Evolutionary conservation across 2,797 vertebrate species (phyloP), one percentile per base, ranked within the genome.

Genomic region (Muscicapa striata): DNA sequence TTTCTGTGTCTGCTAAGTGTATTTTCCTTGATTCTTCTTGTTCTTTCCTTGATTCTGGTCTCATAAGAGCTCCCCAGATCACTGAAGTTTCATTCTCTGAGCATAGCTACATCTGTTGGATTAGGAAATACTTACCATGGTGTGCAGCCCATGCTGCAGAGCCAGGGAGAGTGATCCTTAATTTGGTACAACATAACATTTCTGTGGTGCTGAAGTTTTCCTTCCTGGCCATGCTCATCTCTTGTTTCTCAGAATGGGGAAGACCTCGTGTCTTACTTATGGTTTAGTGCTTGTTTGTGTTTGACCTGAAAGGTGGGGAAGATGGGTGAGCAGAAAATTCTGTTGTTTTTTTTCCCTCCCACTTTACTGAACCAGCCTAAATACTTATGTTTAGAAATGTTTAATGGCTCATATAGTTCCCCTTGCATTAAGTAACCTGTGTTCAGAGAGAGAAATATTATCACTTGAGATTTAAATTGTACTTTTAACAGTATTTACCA

Each of bases 271-370:
- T 21, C 45, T 69, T 36, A 23, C 5, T 55, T 67, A 36, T 18
- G 10, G 9, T 45, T 70, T 40, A 43, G 6, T 36, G 10, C 13
- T 43, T 78, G 4, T 19, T 51, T 34, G 15, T 57, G 13, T 76
- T 72, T 20, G 21, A 40, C 11, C 19, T 79, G n/a, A 89, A 70
- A 63, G 15, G 6, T 30, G 23, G 19, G 5, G 10, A 78, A 55
- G 45, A 43, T 19, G 16, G 11, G 7, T 20, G 30, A 81, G 45
- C 18, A 24, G 15, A 58, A 69, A 75, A 38, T 51, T 72, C 34
- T 55, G 18, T 0, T 0, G 0, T 0, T 32, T 70, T 86, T 86
- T 63, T 48, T 9, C 15, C 9, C 3, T 87, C 15, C 3, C 14
- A 9, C 18, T 51, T 4, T 32, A 1, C 14, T 55, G n/a, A 69